Evolutionary conservation across 1,140 invertebrate species (phyloP).

Genomic region (Rhopalosiphum padi): DNA sequence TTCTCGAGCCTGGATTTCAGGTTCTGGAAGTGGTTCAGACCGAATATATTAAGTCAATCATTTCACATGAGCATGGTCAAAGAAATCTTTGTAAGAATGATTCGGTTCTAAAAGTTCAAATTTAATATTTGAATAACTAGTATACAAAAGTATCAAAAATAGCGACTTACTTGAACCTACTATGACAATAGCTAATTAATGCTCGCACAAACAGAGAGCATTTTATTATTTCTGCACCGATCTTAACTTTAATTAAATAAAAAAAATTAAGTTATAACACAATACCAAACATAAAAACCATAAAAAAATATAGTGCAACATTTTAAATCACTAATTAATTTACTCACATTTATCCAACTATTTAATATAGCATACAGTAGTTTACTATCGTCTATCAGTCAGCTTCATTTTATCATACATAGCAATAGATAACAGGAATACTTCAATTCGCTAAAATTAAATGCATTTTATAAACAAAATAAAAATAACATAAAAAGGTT

Average conservation of each 20-base stretch:
- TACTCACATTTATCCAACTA: constrained; percentile 49
- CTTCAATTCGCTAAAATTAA: constrained; percentile 30
- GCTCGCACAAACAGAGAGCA: constrained; percentile 44
- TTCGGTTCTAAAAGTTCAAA: constrained; percentile 31
- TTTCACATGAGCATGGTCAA: constrained; percentile 37
- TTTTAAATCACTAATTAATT: not conserved
- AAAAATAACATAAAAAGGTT: not conserved
- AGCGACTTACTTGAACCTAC: constrained; percentile 4
- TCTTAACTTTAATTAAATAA: not conserved
- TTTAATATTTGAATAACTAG: not conserved
- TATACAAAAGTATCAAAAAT: not conserved
- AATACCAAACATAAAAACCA: not conserved
- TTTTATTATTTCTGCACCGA: constrained; percentile 11
- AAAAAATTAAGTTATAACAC: not conserved
- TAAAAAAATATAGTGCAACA: not conserved
- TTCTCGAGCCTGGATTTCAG: constrained; percentile 48
- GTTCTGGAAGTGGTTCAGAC: constrained; percentile 23
- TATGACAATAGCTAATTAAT: constrained; percentile 38
- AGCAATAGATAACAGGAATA: constrained; percentile 44
- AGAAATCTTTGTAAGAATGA: constrained; percentile 40
- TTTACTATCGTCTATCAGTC: constrained; percentile 34
- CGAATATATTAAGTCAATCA: constrained; percentile 32
- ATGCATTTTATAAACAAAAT: not conserved
- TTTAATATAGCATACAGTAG: constrained; percentile 2
- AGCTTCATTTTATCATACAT: constrained; percentile 51